Percentiles rank a stretch among this genome's conserved stretches.
These are phyloP conservation scores for Sebastes reedi DNA, from an alignment of 2,797 vertebrate genomes.

Conservation along the genomic window DNA sequence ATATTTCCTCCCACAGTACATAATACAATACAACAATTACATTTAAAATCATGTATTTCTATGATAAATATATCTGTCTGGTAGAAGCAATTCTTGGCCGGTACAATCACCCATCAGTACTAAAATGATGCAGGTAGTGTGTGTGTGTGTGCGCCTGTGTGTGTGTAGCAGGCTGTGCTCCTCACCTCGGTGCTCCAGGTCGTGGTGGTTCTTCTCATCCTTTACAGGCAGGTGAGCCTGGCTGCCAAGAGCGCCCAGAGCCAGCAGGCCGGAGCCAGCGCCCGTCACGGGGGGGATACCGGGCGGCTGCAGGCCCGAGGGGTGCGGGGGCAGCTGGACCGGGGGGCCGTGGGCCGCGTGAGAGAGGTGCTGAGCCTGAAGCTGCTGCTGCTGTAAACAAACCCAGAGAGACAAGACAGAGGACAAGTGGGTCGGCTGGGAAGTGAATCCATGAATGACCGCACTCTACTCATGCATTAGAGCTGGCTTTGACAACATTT, in stretches of 20 bases:
- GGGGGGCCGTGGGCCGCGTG: constrained; percentile 94
- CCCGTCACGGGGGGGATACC: constrained; percentile 89
- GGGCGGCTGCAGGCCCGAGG: constrained; percentile 91
- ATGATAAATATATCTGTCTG: constrained; percentile 7
- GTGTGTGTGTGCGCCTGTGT: background rate
- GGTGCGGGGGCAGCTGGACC: constrained; percentile 92
- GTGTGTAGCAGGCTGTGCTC: constrained; percentile 42
- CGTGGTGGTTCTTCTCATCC: constrained; percentile 97
- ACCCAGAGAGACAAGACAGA: constrained; percentile 52
- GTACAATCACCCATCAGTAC: background rate
- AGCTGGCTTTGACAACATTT: constrained; percentile 42
- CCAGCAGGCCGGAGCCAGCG: constrained; percentile 89
- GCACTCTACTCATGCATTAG: constrained; percentile 38
- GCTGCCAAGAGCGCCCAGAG: constrained; percentile 91
- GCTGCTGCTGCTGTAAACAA: constrained; percentile 94
- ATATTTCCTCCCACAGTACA: background rate
- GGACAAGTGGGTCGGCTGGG: constrained; percentile 71
- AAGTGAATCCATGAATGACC: constrained; percentile 58
- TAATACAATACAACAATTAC: background rate
- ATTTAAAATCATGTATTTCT: constrained; percentile 7
- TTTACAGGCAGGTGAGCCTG: constrained; percentile 94
- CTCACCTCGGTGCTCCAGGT: constrained; percentile 95
- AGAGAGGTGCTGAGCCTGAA: constrained; percentile 97
- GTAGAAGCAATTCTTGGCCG: constrained; percentile 14
- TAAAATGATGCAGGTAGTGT: background rate